Evolutionary conservation across 2,113 vertebrate species (phyloP), one percentile per base, ranked within the genome.

Genomic region (Rhadina sibilatrix): DNA sequence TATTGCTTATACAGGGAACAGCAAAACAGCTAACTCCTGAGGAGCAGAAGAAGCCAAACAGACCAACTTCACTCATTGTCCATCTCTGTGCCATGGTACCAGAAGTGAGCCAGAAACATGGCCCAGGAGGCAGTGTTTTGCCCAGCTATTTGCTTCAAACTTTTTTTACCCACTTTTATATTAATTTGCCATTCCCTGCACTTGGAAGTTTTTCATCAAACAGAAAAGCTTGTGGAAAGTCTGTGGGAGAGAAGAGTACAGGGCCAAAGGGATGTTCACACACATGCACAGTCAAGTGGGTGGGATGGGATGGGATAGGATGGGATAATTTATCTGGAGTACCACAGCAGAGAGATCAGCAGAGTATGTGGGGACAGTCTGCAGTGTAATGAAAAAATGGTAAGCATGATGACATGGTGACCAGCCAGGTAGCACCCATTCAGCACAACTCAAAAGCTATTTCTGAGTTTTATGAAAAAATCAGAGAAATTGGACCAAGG

Each of bases 221-320:
- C 30, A 69, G 86, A 68, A 70, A 25, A 19, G 4, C 61, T 52
- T 56, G 66, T 59, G 53, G 53, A 47, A 68, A 90, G 35, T 4
- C 35, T 7, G 0, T 3, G 7, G 69, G 79, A 76, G n/a, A 83
- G 53, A 40, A 56, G 46, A n/a, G n/a, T 6, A 44, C 7, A 23
- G 33, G 33, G 42, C 11, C 5, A 6, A 78, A 82, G 31, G 16
- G 23, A 5, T 24, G 22, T 8, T 20, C 38, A 54, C 0, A 0
- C 10, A n/a, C 0, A 1, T 27, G 25, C 1, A 1, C 6, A 21
- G 25, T 13, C 31, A 61, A 44, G 38, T 1, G 1, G 5, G 13
- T 31, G 16, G 49, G 23, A 28, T 24, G 10, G 12, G 27, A 30
- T 31, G 16, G 49, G 23, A 27, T 24, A 8, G 12, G 27, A 30